Base-by-base conservation (phyloP, 2,113 vertebrate genomes). In the Phalacrocorax aristotelis region DNA sequence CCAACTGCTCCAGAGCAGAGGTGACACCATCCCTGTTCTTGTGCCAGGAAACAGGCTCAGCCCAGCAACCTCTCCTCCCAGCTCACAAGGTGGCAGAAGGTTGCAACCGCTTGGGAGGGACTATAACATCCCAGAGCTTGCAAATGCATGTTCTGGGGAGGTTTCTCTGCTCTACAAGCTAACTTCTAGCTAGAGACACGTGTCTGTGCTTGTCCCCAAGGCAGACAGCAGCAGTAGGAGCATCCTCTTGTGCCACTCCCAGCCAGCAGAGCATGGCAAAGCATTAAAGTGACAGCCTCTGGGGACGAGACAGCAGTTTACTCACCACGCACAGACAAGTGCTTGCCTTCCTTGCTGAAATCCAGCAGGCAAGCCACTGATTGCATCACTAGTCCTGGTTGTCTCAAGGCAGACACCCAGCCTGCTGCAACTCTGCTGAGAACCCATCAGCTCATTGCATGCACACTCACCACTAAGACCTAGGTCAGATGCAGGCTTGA, bases 381-480 rank as follows among this genome's bases (percentile, higher is more conserved):
- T 90, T 17, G 64, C 44, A 72, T 76, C 83, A 40, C 55, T 83
- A 4, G 1, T 83, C 30, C 46, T 19, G 46, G 27, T 11, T 80
- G 71, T 83, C 66, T 52, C 26, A 46, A 42, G 66, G 60, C 42
- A 91, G 87, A n/a, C 52, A 79, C 29, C 8, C 49, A 72, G 52
- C 48, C 78, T 52, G 38, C 69, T 48, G 72, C 22, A 14, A 22
- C 51, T 48, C 65, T 52, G 42, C 27, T 76, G 77, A 79, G 70
- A 72, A 44, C 30, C 54, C n/a, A 15, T 42, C 48, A 72, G 75
- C 40, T 80, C 58, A 27, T 0, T 4, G 62, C 82, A 40, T 1
- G 0, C 23, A 8, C 0, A 1, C 23, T 51, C 4, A 2, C 16
- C 51, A 32, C 44, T 44, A 18, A 75, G 12, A 40, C 36, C 48